Base-by-base conservation (phyloP, 2,888 invertebrate genomes). In the Melipona bicolor region DNA sequence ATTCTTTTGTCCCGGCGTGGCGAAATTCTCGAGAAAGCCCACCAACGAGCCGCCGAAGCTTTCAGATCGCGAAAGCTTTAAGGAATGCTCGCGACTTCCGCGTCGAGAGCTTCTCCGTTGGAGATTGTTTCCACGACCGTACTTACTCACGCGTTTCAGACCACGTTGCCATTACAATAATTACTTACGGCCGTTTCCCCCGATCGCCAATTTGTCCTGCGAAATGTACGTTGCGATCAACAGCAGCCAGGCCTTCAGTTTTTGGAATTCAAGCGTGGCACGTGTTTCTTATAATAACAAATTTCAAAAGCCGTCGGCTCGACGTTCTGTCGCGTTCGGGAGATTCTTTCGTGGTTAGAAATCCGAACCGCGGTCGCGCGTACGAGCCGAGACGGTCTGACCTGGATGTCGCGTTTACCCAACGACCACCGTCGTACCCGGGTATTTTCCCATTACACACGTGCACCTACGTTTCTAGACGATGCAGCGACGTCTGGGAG, bases 331-430 rank as follows among this genome's bases (percentile, higher is more conserved):
- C 11, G 11, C 43, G 43, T 43, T 36, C 4, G 11, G 9, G 1
- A 9, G 43, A 43, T 43, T 43, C 43, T 43, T 43, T 43, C 43
- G 32, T 43, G 43, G 43, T 43, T 43, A 43, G 43, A 43, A 43
- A 43, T 43, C 43, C 64, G 70, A 86, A 70, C 80, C 76, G 73
- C 67, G 9, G n/a, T 61, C 62, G 6, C 70, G 27, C 52, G 78
- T 78, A 80, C 56, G 65, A 36, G 59, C 49, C 49, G 86, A 89
- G 87, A 88, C 89, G 79, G 79, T 87, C 85, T 87, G 90, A 90
- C 89, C 89, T 84, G 89, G 79, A 87, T 90, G 81, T 79, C 77
- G 68, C 81, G 87, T 85, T 87, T 87, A 74, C 80, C 71, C 61
- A 78, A 71, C n/a, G 64, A 70, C 68, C 79, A 79, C 77, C 65